A percentile compares a stretch with the other conserved stretches of the same genome.
Evolutionary conservation across 2,888 invertebrate genomes (phyloP).

Genomic region (Cantharis nigra): DNA sequence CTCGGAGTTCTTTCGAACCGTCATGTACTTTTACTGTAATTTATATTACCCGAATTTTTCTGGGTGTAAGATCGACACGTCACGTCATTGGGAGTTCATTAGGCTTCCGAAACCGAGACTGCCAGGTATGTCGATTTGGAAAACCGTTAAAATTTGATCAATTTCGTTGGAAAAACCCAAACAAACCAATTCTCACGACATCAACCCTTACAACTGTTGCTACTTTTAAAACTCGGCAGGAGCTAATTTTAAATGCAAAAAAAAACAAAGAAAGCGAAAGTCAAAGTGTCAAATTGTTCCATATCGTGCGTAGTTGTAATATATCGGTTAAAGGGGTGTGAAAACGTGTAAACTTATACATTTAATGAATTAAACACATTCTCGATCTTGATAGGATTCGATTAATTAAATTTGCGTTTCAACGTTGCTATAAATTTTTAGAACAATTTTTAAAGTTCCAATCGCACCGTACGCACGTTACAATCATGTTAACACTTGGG

Average conservation of each 20-base stretch:
- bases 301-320: constrained; percentile 27
- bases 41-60: neutral
- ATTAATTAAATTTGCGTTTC: constrained; percentile 11
- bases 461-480: neutral
- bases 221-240: neutral
- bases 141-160: neutral
- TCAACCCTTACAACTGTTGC: neutral
- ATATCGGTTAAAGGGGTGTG: constrained; percentile 17
- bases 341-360: constrained; percentile 13
- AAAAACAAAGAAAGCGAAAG: neutral
- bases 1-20: neutral
- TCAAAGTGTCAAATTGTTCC: constrained; percentile 27
- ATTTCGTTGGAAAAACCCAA: neutral
- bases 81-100: neutral
- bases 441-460: neutral
- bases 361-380: constrained; percentile 13
- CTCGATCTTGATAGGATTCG: constrained; percentile 13
- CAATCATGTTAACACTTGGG: neutral
- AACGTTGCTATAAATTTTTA: neutral
- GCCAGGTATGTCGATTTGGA: too few species aligned
- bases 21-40: neutral
- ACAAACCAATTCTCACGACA: neutral
- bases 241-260: constrained; percentile 1
- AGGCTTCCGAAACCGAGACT: neutral
- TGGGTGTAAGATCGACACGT: neutral